Conservation (phyloP, 2,888 invertebrate genomes). For the Glaucopsyche alexis region DNA sequence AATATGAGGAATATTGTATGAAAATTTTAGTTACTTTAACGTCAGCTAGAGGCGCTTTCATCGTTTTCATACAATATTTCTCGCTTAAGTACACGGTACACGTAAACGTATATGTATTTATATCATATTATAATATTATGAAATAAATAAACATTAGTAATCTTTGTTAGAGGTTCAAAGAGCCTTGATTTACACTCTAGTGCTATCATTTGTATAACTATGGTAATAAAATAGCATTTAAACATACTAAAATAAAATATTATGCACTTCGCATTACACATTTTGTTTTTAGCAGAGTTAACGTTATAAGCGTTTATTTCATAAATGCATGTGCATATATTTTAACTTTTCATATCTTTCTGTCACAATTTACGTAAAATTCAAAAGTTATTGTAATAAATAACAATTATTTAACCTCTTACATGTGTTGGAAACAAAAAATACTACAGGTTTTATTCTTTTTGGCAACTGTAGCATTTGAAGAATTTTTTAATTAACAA, state of each 20-base stretch:
- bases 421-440: background rate
- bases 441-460: background rate
- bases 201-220: background rate
- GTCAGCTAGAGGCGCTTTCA: no score
- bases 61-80: no score
- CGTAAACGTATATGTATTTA: no score
- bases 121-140: no score
- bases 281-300: background rate
- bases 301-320: background rate
- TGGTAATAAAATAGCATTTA: background rate
- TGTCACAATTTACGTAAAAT: constrained; percentile 6
- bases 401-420: background rate
- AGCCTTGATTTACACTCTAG: background rate
- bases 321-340: background rate
- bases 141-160: no score
- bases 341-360: background rate
- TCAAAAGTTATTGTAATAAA: background rate
- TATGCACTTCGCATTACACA: background rate
- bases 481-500: constrained; percentile 29
- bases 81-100: no score
- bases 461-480: constrained; percentile 5
- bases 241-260: background rate
- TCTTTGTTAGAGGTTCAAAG: no score
- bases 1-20: no score
- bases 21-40: no score